These are phyloP conservation scores for Troides aeacus DNA, from an alignment of 2,888 invertebrate species.

Conservation along the genomic window DNA sequence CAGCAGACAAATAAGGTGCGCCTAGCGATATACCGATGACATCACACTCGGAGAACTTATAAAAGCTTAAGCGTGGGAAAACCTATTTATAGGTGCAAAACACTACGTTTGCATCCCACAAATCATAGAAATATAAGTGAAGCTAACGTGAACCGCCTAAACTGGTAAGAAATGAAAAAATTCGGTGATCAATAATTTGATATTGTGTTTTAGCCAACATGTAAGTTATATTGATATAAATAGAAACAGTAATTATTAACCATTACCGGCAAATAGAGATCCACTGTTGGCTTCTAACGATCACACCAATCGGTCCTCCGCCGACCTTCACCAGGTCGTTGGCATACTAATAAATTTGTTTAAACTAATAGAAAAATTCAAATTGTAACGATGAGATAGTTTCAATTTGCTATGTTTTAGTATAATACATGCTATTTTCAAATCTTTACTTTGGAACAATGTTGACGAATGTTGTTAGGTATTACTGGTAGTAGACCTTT, in stretches of 20 bases:
- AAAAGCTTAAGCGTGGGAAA: slow-evolving; percentile 32
- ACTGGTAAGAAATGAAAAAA: slow-evolving; percentile 19
- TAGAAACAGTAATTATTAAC: neutral
- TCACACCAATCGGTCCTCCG: no score
- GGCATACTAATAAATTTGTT: no score
- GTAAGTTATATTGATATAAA: neutral
- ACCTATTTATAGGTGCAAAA: slow-evolving; percentile 30
- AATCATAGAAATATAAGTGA: slow-evolving; percentile 21
- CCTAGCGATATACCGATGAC: slow-evolving; percentile 24
- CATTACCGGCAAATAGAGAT: no score
- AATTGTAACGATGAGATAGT: no score
- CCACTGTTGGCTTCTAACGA: no score
- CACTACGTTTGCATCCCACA: slow-evolving; percentile 25
- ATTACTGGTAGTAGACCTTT: neutral
- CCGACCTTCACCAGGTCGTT: no score
- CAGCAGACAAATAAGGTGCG: slow-evolving; percentile 19
- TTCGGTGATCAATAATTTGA: neutral
- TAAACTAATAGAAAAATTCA: no score
- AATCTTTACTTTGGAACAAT: neutral
- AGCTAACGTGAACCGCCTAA: slow-evolving; percentile 25
- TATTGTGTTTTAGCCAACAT: neutral
- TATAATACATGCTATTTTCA: neutral
- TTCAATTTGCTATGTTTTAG: no score
- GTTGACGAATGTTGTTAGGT: neutral
- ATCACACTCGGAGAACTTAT: slow-evolving; percentile 26